Evolutionary conservation across 2,888 invertebrate genomes (phyloP).

Genomic region (Chymomyza caudatula): DNA sequence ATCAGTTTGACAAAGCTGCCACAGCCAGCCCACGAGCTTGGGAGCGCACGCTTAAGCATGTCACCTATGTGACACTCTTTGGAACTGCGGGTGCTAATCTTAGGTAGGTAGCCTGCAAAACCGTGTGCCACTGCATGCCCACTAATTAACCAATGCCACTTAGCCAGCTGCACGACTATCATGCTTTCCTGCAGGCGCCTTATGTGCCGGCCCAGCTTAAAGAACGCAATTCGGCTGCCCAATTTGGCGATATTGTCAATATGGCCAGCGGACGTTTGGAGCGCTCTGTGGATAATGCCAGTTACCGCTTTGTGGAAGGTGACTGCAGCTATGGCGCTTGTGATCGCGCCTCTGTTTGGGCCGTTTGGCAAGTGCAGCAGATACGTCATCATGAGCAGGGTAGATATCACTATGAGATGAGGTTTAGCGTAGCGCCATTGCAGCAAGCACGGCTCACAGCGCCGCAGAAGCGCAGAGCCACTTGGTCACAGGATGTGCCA

Average conservation of each 20-base stretch:
- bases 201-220: slow-evolving; percentile 49
- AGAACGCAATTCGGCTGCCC: slow-evolving; percentile 65
- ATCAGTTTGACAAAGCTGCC: slow-evolving; percentile 25
- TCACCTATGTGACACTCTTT: slow-evolving; percentile 82
- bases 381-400: slow-evolving; percentile 81
- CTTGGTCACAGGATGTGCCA: slow-evolving; percentile 1
- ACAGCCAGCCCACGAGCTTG: slow-evolving; percentile 77
- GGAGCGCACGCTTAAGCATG: slow-evolving; percentile 84
- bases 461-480: slow-evolving; percentile 71
- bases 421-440: slow-evolving; percentile 82
- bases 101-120: slow-evolving; percentile 58
- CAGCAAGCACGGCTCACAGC: slow-evolving; percentile 46
- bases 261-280: slow-evolving; percentile 83
- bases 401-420: slow-evolving; percentile 82
- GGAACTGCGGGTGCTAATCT: slow-evolving; percentile 69
- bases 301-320: slow-evolving; percentile 80
- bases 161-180: slow-evolving; percentile 69
- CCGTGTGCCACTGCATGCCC: background rate
- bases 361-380: slow-evolving; percentile 85
- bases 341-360: slow-evolving; percentile 79
- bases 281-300: slow-evolving; percentile 76
- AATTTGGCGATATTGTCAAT: slow-evolving; percentile 82
- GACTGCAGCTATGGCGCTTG: slow-evolving; percentile 40
- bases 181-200: slow-evolving; percentile 69
- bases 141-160: background rate